Percentiles rank a stretch among this genome's conserved stretches.
phyloP scores from a whole-genome alignment of 1,140 invertebrate genomes.

The Temnothorax longispinosus region DNA sequence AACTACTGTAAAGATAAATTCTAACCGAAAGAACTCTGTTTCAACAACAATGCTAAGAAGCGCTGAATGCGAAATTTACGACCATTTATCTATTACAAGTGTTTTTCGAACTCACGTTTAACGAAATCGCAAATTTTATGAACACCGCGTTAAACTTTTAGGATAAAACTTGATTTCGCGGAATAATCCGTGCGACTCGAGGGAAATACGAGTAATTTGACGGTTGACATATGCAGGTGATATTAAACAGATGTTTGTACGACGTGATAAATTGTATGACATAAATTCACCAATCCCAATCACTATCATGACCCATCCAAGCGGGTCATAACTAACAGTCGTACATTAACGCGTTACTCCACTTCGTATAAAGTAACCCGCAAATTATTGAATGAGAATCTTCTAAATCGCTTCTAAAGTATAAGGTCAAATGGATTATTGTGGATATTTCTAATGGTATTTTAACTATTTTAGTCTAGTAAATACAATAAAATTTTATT shows the following conservation, averaged over 20 bases:
- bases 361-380: neutral
- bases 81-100: slow-evolving; percentile 26
- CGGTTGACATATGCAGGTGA: slow-evolving; percentile 39
- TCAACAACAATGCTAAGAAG: neutral
- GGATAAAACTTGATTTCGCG: slow-evolving; percentile 3
- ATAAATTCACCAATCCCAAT: slow-evolving; percentile 45
- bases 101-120: neutral
- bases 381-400: slow-evolving; percentile 27
- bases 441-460: neutral
- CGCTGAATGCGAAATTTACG: neutral
- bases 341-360: slow-evolving; percentile 6
- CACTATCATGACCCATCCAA: slow-evolving; percentile 30
- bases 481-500: neutral
- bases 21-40: neutral
- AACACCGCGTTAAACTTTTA: neutral
- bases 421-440: neutral
- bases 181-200: slow-evolving; percentile 17
- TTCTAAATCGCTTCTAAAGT: neutral
- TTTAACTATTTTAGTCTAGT: neutral
- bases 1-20: neutral
- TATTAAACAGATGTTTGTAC: slow-evolving; percentile 54
- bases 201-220: slow-evolving; percentile 35
- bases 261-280: slow-evolving; percentile 45
- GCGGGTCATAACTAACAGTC: slow-evolving; percentile 32
- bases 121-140: neutral